phyloP scores from a whole-genome alignment of 2,113 vertebrate genomes.

The Tetrax tetrax region DNA sequence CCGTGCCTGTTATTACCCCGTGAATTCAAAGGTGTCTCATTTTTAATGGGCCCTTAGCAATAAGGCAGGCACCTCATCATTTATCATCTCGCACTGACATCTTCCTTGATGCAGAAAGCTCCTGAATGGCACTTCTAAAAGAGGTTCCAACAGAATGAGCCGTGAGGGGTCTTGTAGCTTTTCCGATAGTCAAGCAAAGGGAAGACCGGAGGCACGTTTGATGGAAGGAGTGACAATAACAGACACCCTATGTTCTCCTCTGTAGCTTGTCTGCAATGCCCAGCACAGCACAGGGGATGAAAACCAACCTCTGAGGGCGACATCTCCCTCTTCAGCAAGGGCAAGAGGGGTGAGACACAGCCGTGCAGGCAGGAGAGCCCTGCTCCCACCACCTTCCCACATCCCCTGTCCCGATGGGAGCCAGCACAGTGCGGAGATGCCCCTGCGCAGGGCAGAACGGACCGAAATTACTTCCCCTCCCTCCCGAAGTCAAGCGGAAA shows the following conservation, averaged over 20 bases:
- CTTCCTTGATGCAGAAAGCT: constrained; percentile 17
- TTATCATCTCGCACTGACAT: constrained; percentile 42
- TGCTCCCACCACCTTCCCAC: background rate
- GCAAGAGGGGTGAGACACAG: background rate
- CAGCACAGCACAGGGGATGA: background rate
- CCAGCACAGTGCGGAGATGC: accelerated
- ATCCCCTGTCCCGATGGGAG: accelerated
- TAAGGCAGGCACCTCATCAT: constrained; percentile 13
- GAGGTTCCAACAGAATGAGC: background rate
- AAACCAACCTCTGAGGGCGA: background rate
- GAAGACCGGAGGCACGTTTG: background rate
- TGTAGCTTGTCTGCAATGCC: background rate
- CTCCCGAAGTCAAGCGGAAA: background rate
- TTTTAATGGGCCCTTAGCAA: constrained; percentile 66
- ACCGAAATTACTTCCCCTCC: background rate
- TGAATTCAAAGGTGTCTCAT: constrained; percentile 62
- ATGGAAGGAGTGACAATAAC: background rate
- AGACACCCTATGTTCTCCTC: background rate
- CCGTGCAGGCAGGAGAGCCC: background rate
- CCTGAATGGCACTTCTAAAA: constrained; percentile 43
- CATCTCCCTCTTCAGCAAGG: background rate
- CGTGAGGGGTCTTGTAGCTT: background rate
- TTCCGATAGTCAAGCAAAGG: background rate
- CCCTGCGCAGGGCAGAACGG: background rate
- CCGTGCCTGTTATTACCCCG: constrained; percentile 47